phyloP scores from a whole-genome alignment of 2,797 vertebrate species.

The Gephyroberyx darwinii region DNA sequence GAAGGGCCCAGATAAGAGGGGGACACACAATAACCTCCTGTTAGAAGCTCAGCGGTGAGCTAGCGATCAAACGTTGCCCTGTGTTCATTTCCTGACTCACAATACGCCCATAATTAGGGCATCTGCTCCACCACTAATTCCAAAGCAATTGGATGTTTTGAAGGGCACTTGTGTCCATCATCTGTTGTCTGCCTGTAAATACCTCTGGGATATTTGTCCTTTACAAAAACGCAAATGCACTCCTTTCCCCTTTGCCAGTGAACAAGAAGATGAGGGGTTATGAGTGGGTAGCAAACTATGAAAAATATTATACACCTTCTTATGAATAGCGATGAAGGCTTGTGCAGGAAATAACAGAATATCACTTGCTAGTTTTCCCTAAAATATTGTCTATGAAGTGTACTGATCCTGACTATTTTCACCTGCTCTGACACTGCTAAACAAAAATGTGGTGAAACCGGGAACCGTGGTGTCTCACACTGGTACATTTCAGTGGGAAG shows the following conservation, averaged over 20 bases:
- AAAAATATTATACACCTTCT: no score
- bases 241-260: neutral
- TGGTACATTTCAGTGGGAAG: constrained; percentile 6
- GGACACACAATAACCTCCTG: constrained; percentile 72
- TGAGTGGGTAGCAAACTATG: neutral
- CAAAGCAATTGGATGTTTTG: constrained; percentile 46
- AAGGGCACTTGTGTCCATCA: constrained; percentile 43
- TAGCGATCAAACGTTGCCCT: constrained; percentile 72
- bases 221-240: neutral
- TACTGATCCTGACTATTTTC: neutral
- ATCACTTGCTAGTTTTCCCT: neutral
- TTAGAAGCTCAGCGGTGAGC: constrained; percentile 66
- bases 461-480: neutral
- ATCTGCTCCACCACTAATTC: constrained; percentile 38
- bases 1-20: constrained; percentile 81
- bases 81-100: constrained; percentile 59
- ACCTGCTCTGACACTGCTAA: neutral
- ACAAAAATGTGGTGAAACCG: neutral
- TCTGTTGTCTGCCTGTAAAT: neutral
- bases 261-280: neutral
- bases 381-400: no score
- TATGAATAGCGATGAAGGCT: neutral
- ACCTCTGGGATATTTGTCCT: neutral
- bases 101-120: constrained; percentile 67
- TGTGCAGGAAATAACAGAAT: no score